Percentiles rank a stretch among this genome's conserved stretches.
phyloP scores from a whole-genome alignment of 2,888 invertebrate species.

The Candidula unifasciata region DNA sequence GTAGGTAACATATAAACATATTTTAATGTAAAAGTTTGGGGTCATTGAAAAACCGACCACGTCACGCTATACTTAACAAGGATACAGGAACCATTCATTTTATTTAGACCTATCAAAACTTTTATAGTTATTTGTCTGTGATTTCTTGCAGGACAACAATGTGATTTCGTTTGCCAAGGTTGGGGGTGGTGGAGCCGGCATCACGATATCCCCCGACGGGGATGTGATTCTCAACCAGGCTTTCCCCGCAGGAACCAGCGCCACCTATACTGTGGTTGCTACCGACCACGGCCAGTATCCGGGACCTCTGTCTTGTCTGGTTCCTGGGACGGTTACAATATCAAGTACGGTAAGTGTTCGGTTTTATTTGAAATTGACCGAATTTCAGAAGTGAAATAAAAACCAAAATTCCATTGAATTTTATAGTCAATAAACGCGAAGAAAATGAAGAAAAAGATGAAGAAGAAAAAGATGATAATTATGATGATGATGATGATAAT shows the following conservation, averaged over 20 bases:
- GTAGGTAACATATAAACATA: too few relatives aligned
- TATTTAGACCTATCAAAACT: neutral
- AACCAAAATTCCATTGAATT: too few relatives aligned
- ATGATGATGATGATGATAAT: too few relatives aligned
- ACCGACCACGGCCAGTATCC: conserved; percentile 49
- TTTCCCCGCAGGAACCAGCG: conserved; percentile 37
- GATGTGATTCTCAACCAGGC: conserved; percentile 46
- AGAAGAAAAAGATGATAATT: too few relatives aligned
- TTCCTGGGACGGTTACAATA: conserved; percentile 46
- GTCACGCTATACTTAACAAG: too few relatives aligned
- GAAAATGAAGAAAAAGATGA: too few relatives aligned
- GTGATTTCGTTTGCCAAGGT: conserved; percentile 30
- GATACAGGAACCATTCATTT: too few relatives aligned
- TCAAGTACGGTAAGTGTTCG: conserved; percentile 34
- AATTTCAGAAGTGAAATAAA: too few relatives aligned
- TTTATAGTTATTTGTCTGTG: neutral
- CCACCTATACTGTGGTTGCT: conserved; percentile 38
- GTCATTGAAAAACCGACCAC: too few relatives aligned
- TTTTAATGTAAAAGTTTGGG: too few relatives aligned
- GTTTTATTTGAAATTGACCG: too few relatives aligned
- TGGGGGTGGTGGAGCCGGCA: conserved; percentile 2
- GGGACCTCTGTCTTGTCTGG: conserved; percentile 33
- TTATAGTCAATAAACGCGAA: too few relatives aligned
- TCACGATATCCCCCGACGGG: conserved; percentile 41
- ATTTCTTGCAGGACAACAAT: conserved; percentile 37